Conservation (phyloP, 2,888 invertebrate species). For the Cephus rjabovi region DNA sequence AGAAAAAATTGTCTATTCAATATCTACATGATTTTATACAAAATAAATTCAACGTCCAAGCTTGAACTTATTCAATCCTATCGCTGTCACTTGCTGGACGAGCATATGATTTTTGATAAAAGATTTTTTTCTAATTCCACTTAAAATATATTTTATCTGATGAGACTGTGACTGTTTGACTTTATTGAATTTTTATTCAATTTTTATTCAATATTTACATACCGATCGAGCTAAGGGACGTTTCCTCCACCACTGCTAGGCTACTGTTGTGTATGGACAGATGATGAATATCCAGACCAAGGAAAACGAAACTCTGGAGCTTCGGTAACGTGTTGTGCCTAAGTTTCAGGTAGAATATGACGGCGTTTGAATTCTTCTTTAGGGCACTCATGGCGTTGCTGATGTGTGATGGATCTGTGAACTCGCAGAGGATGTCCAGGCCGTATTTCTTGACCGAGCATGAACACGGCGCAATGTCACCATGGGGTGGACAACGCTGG, state of each 20-base stretch:
- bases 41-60: neutral
- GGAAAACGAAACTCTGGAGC: conserved; percentile 86
- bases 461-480: conserved; percentile 82
- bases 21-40: neutral
- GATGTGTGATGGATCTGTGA: conserved; percentile 84
- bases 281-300: conserved; percentile 89
- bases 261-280: conserved; percentile 91
- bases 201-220: conserved; percentile 47
- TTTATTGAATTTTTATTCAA: neutral
- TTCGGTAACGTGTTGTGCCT: conserved; percentile 88
- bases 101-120: neutral
- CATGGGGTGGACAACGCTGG: conserved; percentile 81
- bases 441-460: conserved; percentile 91
- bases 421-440: conserved; percentile 89
- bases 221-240: conserved; percentile 90
- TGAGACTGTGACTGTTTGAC: neutral
- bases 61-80: neutral
- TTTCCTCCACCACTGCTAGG: conserved; percentile 87
- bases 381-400: conserved; percentile 83
- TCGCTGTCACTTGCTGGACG: neutral
- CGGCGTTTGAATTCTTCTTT: conserved; percentile 80
- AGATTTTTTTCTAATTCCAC: too few species aligned
- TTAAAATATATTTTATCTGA: too few species aligned
- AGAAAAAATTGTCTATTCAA: neutral
- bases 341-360: conserved; percentile 89